Conservation (phyloP, 2,888 invertebrate species). For the Melipona bicolor region DNA sequence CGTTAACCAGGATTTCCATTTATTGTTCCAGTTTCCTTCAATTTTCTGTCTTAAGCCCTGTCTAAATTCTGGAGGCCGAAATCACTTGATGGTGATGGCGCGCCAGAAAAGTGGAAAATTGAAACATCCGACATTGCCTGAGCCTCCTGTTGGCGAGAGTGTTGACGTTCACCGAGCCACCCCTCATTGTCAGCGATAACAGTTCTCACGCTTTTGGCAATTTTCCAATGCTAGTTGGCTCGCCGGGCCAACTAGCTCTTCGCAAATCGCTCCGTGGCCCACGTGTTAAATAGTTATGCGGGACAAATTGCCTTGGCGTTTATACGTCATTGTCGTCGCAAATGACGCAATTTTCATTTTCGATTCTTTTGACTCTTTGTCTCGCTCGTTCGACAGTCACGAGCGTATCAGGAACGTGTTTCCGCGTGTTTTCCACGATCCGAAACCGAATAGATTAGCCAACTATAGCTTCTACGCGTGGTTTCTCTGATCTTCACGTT, state of each 20-base stretch:
- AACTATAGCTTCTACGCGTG: neutral
- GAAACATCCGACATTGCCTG: constrained; percentile 56
- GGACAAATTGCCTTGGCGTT: constrained; percentile 54
- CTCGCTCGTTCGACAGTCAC: neutral
- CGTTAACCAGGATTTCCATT: too few species aligned
- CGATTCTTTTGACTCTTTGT: too few species aligned
- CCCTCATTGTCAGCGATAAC: constrained; percentile 61
- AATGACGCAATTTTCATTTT: constrained; percentile 8
- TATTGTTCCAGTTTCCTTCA: too few species aligned
- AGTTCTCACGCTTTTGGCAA: constrained; percentile 60
- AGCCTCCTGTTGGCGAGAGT: constrained; percentile 43
- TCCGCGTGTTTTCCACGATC: neutral
- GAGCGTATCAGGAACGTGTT: neutral
- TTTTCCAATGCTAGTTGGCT: constrained; percentile 45
- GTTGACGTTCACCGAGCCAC: constrained; percentile 58
- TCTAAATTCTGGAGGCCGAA: neutral
- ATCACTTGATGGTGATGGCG: constrained; percentile 14
- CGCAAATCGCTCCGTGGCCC: constrained; percentile 50
- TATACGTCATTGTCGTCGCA: constrained; percentile 17
- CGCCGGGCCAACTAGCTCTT: constrained; percentile 19
- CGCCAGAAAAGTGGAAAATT: constrained; percentile 53
- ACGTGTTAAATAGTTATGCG: constrained; percentile 59
- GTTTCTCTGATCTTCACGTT: neutral
- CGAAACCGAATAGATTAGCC: neutral
- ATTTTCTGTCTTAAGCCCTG: too few species aligned